Evolutionary conservation across 2,113 vertebrate species (phyloP).

Genomic region (Theristicus caerulescens): DNA sequence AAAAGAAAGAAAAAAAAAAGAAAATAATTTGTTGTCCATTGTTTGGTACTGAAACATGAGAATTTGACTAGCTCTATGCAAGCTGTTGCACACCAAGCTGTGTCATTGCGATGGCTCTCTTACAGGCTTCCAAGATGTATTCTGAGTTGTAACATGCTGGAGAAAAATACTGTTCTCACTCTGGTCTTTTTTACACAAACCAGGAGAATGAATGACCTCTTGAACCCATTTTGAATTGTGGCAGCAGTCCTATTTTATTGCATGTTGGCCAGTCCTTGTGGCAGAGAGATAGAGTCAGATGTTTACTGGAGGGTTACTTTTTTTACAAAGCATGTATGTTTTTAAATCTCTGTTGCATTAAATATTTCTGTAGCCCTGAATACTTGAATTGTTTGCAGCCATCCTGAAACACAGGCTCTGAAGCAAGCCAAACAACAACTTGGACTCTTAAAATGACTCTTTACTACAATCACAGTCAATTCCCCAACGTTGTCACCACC

Average conservation of each 20-base stretch:
- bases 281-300: neutral
- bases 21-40: neutral
- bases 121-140: neutral
- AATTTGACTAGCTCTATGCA: neutral
- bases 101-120: neutral
- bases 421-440: neutral
- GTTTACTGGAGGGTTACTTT: neutral
- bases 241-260: neutral
- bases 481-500: neutral
- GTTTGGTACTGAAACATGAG: neutral
- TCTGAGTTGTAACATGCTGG: neutral
- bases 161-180: neutral
- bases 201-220: neutral
- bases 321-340: neutral
- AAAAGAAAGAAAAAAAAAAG: neutral
- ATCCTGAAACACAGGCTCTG: neutral
- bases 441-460: neutral
- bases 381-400: neutral
- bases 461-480: neutral
- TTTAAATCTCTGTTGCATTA: neutral
- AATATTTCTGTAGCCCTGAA: neutral
- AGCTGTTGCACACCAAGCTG: neutral
- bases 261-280: neutral
- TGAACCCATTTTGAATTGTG: neutral
- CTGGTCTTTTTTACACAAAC: neutral